Evolutionary conservation across 2,888 invertebrate genomes (phyloP), one percentile per base, ranked within the genome.

Genomic region (Merodon equestris): DNA sequence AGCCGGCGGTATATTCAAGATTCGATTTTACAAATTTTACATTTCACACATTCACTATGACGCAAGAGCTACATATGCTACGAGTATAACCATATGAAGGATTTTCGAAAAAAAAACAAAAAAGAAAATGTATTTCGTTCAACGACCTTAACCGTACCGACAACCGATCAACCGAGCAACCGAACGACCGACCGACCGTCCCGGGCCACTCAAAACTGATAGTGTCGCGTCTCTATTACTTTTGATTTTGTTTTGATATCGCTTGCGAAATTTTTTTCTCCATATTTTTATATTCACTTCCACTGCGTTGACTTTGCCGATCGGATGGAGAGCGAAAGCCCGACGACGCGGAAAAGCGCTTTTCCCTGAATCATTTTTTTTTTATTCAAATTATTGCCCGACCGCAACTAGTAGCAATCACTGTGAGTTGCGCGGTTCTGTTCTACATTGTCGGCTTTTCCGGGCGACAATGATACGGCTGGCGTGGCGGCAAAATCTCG

Each of bases 211-310:
- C 40, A 2, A 9, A 34, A 44, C 18, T 51, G 44, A 61, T 67
- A 60, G 27, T 34, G 60, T 27, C 27, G 27, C 27, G 27, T 44
- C 34, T 44, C 13, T 36, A 54, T 51, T 9, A 61, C 50, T 61
- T 74, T 74, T 74, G 61, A 63, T 68, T 58, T 61, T 38, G 56
- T 63, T 68, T 63, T 57, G 44, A 56, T 50, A 50, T 61, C 42
- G 50, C 15, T 38, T 40, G 38, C 17, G 38, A 61, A 38, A 57
- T 50, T 57, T 54, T 38, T 47, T 27, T 67, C 12, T 60, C 68
- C 19, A 12, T 12, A 34, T 47, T 15, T 34, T 34, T n/a, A n/a
- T 34, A 19, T 48, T 72, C 54, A 14, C 34, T 58, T 4, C 36
- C 53, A 63, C 64, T 48, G 60, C 13, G 56, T 66, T 66, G 53